Conservation (phyloP, 2,113 vertebrate genomes). For the Pelvicachromis taeniatus region DNA sequence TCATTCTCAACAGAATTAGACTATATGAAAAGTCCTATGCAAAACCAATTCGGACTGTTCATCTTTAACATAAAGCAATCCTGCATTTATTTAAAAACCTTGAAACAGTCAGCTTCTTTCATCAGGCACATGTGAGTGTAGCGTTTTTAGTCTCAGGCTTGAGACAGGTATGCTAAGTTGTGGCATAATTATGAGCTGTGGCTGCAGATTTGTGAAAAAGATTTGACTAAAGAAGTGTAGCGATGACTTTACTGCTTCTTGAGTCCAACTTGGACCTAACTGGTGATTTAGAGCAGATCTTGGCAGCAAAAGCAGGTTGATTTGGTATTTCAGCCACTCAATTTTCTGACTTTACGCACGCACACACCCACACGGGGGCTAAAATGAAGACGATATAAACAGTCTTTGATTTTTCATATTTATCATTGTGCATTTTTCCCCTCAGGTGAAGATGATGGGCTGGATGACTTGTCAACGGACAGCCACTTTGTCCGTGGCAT, state of each 20-base stretch:
- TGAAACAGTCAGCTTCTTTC: neutral
- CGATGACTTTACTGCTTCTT: neutral
- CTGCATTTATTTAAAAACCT: neutral
- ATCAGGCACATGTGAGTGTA: neutral
- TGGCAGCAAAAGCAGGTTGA: neutral
- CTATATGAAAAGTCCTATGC: neutral
- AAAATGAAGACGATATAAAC: neutral
- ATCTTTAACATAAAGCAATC: neutral
- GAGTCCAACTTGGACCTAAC: neutral
- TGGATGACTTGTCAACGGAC: neutral
- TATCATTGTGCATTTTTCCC: neutral
- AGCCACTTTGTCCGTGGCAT: neutral
- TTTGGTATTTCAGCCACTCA: neutral
- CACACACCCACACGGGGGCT: neutral
- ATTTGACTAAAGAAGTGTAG: neutral
- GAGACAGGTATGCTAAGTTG: fast-evolving
- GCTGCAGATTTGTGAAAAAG: neutral
- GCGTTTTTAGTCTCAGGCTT: neutral
- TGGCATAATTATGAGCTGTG: neutral
- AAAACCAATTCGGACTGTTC: neutral
- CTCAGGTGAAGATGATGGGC: slow-evolving; percentile 9
- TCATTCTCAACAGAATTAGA: neutral
- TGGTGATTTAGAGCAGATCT: neutral
- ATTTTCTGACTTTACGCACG: neutral
- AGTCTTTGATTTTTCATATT: neutral